Evolutionary conservation across 2,113 vertebrate species (phyloP).

Genomic region (Lepisosteus osseus): DNA sequence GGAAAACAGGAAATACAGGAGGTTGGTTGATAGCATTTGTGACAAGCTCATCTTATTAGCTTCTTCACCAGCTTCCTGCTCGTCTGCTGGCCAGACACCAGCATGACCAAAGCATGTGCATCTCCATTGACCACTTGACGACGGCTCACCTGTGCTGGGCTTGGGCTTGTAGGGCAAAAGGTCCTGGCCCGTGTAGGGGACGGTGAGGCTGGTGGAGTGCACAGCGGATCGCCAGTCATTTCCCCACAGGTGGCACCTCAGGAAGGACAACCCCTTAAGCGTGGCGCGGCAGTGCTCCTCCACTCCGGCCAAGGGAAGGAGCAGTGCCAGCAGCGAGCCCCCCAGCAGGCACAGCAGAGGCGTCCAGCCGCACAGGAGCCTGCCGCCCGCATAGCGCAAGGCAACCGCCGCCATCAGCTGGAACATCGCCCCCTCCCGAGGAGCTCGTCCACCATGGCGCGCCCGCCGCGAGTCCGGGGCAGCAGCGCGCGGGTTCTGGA

Average conservation of each 20-base stretch:
- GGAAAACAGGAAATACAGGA: no score
- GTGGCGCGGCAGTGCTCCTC: constrained; percentile 70
- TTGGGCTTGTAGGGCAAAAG: constrained; percentile 74
- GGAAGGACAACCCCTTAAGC: constrained; percentile 68
- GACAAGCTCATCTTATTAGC: no score
- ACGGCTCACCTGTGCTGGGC: constrained; percentile 72
- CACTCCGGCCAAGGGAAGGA: constrained; percentile 71
- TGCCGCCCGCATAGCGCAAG: constrained; percentile 67
- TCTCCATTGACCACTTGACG: no score
- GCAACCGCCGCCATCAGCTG: constrained; percentile 66
- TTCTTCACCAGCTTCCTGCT: no score
- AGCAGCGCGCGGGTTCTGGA: neutral
- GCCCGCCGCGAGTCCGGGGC: constrained; percentile 10
- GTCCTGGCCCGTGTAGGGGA: constrained; percentile 67
- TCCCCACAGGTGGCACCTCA: constrained; percentile 68
- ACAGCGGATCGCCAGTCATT: constrained; percentile 36
- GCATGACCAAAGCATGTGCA: no score
- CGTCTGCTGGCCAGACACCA: no score
- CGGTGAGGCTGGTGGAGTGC: constrained; percentile 76
- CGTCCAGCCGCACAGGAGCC: constrained; percentile 71
- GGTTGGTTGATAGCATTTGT: no score
- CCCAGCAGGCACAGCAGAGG: constrained; percentile 68
- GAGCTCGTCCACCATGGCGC: constrained; percentile 30
- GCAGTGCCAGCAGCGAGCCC: constrained; percentile 70
- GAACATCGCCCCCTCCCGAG: constrained; percentile 32